Evolutionary conservation across 2,888 invertebrate species (phyloP).

Genomic region (Macrophya annulata): DNA sequence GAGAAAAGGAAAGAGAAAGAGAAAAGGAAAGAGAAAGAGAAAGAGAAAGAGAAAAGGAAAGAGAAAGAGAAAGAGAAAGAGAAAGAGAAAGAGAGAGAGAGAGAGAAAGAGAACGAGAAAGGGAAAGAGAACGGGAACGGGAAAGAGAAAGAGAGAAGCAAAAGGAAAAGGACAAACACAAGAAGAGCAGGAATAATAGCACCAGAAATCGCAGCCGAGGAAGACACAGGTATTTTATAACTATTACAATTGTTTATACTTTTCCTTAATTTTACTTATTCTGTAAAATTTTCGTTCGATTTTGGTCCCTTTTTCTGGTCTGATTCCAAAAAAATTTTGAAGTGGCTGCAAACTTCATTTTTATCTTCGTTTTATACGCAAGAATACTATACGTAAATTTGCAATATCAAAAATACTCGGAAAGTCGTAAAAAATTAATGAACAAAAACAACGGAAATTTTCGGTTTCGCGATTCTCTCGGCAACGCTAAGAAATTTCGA

Average conservation of each 20-base stretch:
- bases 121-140: conserved; percentile 69
- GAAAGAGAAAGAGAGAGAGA: conserved; percentile 70
- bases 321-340: too few relatives aligned
- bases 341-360: too few relatives aligned
- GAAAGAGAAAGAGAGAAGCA: conserved; percentile 68
- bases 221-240: conserved; percentile 53
- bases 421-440: too few relatives aligned
- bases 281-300: background rate
- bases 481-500: too few relatives aligned
- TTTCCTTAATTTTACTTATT: background rate
- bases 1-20: conserved; percentile 67
- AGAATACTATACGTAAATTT: too few relatives aligned
- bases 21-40: conserved; percentile 70
- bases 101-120: conserved; percentile 67
- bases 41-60: conserved; percentile 67
- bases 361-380: too few relatives aligned
- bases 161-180: conserved; percentile 60
- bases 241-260: background rate
- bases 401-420: too few relatives aligned
- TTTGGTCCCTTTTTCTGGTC: background rate
- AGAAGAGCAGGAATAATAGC: conserved; percentile 64
- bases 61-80: conserved; percentile 67
- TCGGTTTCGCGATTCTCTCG: too few relatives aligned
- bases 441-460: too few relatives aligned
- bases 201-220: conserved; percentile 62